Percentiles rank a stretch among this genome's conserved stretches.
These are phyloP conservation scores for Athalia cordata DNA, from an alignment of 2,888 invertebrate genomes.

Conservation along the genomic window DNA sequence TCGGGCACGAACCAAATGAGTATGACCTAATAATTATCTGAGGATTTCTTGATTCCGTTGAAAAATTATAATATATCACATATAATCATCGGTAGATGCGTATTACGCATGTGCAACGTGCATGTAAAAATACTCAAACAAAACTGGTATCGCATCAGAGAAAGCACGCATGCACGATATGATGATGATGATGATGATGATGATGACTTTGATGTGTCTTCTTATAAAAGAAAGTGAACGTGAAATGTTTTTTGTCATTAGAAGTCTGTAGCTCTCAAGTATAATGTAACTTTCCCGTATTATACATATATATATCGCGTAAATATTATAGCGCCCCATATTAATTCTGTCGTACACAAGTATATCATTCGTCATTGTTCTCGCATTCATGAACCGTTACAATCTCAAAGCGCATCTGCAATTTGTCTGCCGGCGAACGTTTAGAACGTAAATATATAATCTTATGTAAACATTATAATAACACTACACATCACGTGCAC, in stretches of 20 bases:
- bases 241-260: slow-evolving; percentile 36
- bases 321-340: not conserved
- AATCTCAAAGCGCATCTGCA: slow-evolving; percentile 18
- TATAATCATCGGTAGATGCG: no score
- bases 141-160: not conserved
- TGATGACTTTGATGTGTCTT: not conserved
- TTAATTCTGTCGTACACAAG: no score
- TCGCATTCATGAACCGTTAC: slow-evolving; percentile 24
- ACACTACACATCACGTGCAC: no score
- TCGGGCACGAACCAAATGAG: no score
- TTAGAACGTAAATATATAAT: not conserved
- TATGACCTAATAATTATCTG: no score
- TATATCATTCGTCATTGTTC: slow-evolving; percentile 7
- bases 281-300: slow-evolving; percentile 21
- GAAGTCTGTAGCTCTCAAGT: slow-evolving; percentile 3
- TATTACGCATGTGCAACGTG: no score
- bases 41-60: no score
- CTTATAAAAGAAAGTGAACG: slow-evolving; percentile 30
- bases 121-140: no score
- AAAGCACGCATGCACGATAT: not conserved
- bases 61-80: no score
- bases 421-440: not conserved
- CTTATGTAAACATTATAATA: no score
- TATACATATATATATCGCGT: not conserved
- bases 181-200: no score